These are phyloP conservation scores for Ditylenchus dipsaci DNA, from an alignment of 1,140 invertebrate species.

Conservation along the genomic window DNA sequence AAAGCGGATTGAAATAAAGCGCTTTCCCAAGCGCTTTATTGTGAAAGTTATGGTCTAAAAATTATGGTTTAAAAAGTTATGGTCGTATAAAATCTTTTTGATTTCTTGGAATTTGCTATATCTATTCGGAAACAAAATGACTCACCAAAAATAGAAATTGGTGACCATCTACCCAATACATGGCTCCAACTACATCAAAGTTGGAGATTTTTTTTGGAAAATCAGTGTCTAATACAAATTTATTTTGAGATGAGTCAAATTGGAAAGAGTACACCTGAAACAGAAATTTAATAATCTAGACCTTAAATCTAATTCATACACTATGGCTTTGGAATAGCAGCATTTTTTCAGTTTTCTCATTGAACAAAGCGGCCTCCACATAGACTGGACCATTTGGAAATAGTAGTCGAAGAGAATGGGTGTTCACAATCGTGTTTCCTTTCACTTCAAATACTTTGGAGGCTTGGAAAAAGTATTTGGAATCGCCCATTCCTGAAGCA, in stretches of 20 bases:
- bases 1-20: no score
- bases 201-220: slow-evolving; percentile 27
- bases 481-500: slow-evolving; percentile 1
- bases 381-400: slow-evolving; percentile 39
- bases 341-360: slow-evolving; percentile 8
- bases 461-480: slow-evolving; percentile 22
- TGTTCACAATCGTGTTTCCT: slow-evolving; percentile 3
- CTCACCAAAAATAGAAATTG: slow-evolving; percentile 32
- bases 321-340: slow-evolving; percentile 35
- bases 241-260: slow-evolving; percentile 1
- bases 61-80: no score
- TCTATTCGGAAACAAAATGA: slow-evolving; percentile 10
- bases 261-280: slow-evolving; percentile 30
- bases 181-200: slow-evolving; percentile 32
- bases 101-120: no score
- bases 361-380: slow-evolving; percentile 30
- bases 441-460: slow-evolving; percentile 31
- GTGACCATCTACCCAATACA: slow-evolving; percentile 33
- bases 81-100: no score
- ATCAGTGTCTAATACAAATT: slow-evolving; percentile 17
- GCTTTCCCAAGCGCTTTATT: no score
- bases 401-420: slow-evolving; percentile 22
- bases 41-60: no score
- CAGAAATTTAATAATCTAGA: slow-evolving; percentile 7
- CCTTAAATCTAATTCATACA: not conserved